Conservation (phyloP, 2,797 vertebrate species). For the Oreortyx pictus region DNA sequence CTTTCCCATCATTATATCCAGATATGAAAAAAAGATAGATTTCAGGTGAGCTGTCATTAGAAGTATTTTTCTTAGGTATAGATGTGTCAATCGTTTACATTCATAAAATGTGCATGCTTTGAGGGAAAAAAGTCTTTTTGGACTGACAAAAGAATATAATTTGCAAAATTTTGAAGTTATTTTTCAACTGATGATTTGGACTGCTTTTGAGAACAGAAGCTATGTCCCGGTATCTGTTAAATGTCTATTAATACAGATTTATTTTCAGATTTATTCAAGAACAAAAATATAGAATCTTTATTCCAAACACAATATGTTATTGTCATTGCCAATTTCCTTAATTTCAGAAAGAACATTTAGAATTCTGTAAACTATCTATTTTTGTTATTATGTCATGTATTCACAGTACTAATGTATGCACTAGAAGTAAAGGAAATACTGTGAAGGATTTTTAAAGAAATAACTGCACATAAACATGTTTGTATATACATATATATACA, state of each 20-base stretch:
- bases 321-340: neutral
- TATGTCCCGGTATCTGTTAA: neutral
- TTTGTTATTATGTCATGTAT: neutral
- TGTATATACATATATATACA: neutral
- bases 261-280: neutral
- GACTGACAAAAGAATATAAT: neutral
- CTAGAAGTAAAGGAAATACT: neutral
- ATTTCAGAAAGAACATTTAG: neutral
- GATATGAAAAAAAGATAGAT: neutral
- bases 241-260: neutral
- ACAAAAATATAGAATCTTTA: neutral
- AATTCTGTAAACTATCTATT: neutral
- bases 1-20: neutral
- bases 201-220: neutral
- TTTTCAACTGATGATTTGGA: neutral
- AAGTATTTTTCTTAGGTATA: neutral
- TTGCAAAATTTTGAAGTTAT: neutral
- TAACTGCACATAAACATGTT: rapidly evolving
- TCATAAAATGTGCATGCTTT: neutral
- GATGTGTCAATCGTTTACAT: neutral
- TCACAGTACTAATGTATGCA: neutral
- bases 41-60: neutral
- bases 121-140: neutral
- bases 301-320: neutral
- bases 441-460: neutral